These are phyloP conservation scores for Cydia fagiglandana DNA, from an alignment of 1,140 invertebrate genomes.

Conservation along the genomic window DNA sequence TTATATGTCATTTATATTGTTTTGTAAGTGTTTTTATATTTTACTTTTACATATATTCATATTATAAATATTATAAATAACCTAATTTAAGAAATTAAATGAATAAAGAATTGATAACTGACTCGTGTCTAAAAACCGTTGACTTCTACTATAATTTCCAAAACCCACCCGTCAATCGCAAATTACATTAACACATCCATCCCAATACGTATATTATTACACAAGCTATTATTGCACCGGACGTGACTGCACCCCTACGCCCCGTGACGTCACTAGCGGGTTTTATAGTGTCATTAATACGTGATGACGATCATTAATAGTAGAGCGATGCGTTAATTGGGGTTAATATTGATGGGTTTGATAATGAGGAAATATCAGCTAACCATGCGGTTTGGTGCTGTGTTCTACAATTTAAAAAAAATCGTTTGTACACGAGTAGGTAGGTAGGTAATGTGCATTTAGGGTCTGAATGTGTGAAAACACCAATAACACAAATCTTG, in stretches of 20 bases:
- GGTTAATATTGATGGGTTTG: neutral
- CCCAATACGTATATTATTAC: slow-evolving; percentile 4
- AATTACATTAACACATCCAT: slow-evolving; percentile 11
- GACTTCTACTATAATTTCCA: neutral
- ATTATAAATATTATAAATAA: no score
- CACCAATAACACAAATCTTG: no score
- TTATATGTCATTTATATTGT: no score
- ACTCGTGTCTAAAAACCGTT: neutral
- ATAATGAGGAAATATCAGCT: neutral
- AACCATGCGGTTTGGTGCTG: neutral
- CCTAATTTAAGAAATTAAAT: no score
- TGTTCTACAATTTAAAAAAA: no score
- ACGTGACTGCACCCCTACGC: neutral
- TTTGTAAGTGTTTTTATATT: no score
- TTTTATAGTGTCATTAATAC: neutral
- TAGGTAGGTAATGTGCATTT: no score
- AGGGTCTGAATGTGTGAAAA: no score
- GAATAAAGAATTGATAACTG: no score
- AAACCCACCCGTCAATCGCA: neutral
- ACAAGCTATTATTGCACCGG: neutral
- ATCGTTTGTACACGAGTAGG: no score
- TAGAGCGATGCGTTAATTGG: neutral
- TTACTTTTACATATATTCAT: no score
- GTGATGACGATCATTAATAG: slow-evolving; percentile 7
- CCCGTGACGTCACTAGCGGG: neutral